Conservation (phyloP, 2,888 invertebrate species). For the Imbricaverruca yamaguchii region DNA sequence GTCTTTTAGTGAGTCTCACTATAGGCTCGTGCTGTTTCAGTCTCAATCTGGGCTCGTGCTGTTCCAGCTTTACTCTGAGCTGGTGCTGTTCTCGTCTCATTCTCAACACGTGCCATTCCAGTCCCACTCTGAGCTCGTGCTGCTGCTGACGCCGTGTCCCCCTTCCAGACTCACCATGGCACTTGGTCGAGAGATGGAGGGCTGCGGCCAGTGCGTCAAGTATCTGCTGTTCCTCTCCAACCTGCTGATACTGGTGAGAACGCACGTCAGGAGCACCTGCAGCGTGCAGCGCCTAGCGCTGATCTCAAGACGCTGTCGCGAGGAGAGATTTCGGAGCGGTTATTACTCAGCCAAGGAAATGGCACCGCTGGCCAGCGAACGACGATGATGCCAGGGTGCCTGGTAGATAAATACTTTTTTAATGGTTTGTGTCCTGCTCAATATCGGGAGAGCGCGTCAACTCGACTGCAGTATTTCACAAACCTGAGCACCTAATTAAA, state of each 20-base stretch:
- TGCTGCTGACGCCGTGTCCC: too few relatives aligned
- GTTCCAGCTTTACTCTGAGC: neutral
- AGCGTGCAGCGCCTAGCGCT: neutral
- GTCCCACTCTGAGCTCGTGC: too few relatives aligned
- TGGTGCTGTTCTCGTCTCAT: neutral
- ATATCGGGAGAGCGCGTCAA: too few relatives aligned
- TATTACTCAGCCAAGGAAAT: neutral
- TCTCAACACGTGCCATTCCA: too few relatives aligned
- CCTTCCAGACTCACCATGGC: neutral
- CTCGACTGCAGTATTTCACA: too few relatives aligned
- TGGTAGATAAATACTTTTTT: neutral
- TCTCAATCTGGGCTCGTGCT: neutral
- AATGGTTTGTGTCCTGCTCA: neutral
- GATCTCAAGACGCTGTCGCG: neutral
- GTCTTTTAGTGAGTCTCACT: neutral
- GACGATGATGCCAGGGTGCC: neutral
- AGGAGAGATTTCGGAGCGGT: too few relatives aligned
- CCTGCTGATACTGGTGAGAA: slow-evolving; percentile 77
- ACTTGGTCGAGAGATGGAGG: slow-evolving; percentile 58
- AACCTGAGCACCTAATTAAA: too few relatives aligned
- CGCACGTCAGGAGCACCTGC: neutral
- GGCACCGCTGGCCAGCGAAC: neutral
- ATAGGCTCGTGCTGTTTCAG: neutral
- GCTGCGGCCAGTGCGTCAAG: slow-evolving; percentile 81
- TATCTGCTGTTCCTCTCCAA: slow-evolving; percentile 75